A percentile compares a stretch with the other conserved stretches of the same genome.
These are phyloP conservation scores for Turdus rufiventris DNA, from an alignment of 2,113 vertebrate species.

Conservation along the genomic window DNA sequence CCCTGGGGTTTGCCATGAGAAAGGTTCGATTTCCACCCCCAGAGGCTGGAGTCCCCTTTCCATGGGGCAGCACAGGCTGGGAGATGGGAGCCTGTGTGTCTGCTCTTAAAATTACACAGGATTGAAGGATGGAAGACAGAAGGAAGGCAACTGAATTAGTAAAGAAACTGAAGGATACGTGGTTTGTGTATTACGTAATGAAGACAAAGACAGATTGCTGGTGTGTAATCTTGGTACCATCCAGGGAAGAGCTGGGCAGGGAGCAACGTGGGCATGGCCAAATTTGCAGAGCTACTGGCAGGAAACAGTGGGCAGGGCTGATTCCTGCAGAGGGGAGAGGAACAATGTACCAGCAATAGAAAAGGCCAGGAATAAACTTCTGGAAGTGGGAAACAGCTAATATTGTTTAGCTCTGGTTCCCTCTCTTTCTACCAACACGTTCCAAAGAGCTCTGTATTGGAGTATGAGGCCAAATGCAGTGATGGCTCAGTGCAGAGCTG, in stretches of 20 bases:
- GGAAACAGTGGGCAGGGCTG: background rate
- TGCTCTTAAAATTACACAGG: background rate
- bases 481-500: background rate
- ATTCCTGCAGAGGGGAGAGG: background rate
- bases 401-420: background rate
- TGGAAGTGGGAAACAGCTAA: background rate
- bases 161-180: background rate
- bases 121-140: background rate
- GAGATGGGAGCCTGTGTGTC: fast-evolving
- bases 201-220: background rate
- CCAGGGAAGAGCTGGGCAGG: background rate
- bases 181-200: background rate
- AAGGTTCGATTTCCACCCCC: background rate
- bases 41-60: background rate
- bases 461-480: background rate
- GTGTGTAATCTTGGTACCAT: background rate
- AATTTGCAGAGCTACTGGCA: background rate
- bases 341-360: background rate
- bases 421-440: background rate
- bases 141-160: background rate
- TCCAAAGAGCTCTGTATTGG: background rate
- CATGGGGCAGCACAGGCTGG: background rate
- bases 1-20: fast-evolving
- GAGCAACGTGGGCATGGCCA: background rate
- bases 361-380: background rate